Evolutionary conservation across 2,888 invertebrate genomes (phyloP), one percentile per base, ranked within the genome.

Genomic region (Myathropa florea): DNA sequence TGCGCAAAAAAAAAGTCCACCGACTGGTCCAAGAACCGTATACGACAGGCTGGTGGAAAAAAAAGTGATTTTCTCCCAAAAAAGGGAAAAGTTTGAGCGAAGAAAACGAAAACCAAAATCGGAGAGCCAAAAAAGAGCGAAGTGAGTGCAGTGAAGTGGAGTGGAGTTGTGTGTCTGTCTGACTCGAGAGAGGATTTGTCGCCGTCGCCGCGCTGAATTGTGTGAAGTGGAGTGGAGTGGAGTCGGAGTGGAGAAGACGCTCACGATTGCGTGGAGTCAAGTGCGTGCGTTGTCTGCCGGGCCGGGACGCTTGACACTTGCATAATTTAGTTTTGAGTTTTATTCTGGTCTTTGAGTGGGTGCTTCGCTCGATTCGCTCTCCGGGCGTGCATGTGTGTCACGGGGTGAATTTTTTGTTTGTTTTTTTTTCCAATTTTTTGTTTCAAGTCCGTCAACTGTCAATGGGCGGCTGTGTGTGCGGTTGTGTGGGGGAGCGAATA

Each of bases 271-370:
- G 55, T 55, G 79, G 39, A 67, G 46, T 72, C 14, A 39, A 14
- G 14, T 33, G 46, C 18, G 39, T 53, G 4, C 36, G 59, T 18
- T 23, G 6, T 72, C 36, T 39, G 33, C 9, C 60, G 39, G 59
- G 39, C 24, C 24, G 30, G 55, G 78, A n/a, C n/a, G 46, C 67
- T 83, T 67, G 59, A 68, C 68, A 14, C 57, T 39, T 61, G 55
- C 72, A 33, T 65, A 53, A 55, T 30, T 36, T 61, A 63, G 64
- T 21, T 71, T 39, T 71, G 68, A 53, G 68, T 24, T 70, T 23
- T 59, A 4, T 55, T 68, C 23, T 36, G 30, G 10, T 18, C 39
- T 68, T 55, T 76, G 65, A 26, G 67, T 71, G 75, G 28, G 75
- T 76, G 75, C 59, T 59, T 24, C 18, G 7, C 9, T 30, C 53